phyloP scores from a whole-genome alignment of 2,113 vertebrate genomes.

The Dicrurus megarhynchus region DNA sequence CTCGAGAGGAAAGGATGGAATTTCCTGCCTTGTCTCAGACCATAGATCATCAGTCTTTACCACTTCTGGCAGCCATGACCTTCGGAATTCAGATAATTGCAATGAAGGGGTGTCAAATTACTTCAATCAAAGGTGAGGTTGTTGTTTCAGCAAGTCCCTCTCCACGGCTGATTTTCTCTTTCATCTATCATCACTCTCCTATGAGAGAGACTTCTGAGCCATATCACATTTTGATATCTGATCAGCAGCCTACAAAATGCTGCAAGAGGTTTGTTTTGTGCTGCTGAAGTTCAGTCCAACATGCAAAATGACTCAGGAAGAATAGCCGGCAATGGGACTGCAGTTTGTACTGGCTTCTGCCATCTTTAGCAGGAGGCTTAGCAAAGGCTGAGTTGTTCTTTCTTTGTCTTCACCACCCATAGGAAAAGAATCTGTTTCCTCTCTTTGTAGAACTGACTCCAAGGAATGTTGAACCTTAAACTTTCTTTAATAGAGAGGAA shows the following conservation, averaged over 20 bases:
- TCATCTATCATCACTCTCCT: neutral
- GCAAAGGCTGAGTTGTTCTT: slow-evolving; percentile 30
- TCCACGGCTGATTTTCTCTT: neutral
- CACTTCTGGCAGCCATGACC: slow-evolving; percentile 12
- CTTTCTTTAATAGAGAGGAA: slow-evolving; percentile 1
- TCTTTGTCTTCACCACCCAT: slow-evolving; percentile 13
- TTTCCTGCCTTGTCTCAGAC: neutral
- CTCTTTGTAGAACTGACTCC: neutral
- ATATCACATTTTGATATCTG: neutral
- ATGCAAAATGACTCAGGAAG: neutral
- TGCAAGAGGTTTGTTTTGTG: slow-evolving; percentile 8
- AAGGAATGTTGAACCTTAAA: slow-evolving; percentile 21
- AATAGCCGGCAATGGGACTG: slow-evolving; percentile 1
- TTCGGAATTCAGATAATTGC: neutral
- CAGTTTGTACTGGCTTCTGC: slow-evolving; percentile 35
- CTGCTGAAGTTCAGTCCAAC: slow-evolving; percentile 11
- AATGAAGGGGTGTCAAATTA: neutral
- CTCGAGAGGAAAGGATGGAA: slow-evolving; percentile 2
- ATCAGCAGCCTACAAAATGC: slow-evolving; percentile 1
- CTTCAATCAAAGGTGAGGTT: slow-evolving; percentile 28
- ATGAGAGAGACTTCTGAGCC: neutral
- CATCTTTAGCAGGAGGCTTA: neutral
- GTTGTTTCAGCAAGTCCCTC: slow-evolving; percentile 21
- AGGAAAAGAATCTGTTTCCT: slow-evolving; percentile 32
- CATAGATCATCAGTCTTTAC: neutral